Evolutionary conservation across 2,888 invertebrate species (phyloP), one percentile per base, ranked within the genome.

Genomic region (Leptinotarsa haldemani): DNA sequence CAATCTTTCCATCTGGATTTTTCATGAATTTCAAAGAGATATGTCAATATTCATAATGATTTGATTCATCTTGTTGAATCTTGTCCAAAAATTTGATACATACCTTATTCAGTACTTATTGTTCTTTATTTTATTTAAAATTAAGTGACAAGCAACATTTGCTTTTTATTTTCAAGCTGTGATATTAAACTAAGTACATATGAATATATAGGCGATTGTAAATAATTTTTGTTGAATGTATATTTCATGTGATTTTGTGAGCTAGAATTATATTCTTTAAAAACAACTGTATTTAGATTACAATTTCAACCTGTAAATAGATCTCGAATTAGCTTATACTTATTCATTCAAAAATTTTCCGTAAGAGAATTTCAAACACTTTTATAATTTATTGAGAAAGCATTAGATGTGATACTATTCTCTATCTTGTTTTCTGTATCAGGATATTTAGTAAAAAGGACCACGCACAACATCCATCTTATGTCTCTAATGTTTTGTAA

Each of bases 141-240:
- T 61, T 7, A 30, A 18, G 61, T 40, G 61, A 65, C 65, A 20
- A 53, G 61, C 48, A 52, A 48, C n/a, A 53, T 20, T 63, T 47
- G 63, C 56, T 66, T 68, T 75, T 73, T 65, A 4, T 73, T 73
- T 73, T 70, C 52, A 46, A 74, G 66, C 76, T 76, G 76, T 76
- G 76, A 76, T 76, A 76, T 71, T 76, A 76, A 22, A 58, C 15
- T 76, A 76, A 74, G 76, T 74, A 46, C 30, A 70, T 65, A 25
- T 66, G 47, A 66, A 53, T 22, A 61, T 30, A 16, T 25, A 5
- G n/a, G 30, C 22, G 20, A 48, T 46, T 73, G 66, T 66, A 73
- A 69, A 73, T 50, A 70, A 61, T 52, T 66, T 70, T 40, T 25
- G 65, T 56, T 50, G 13, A 30, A 13, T 61, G 58, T 61, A 25